Base-by-base conservation (phyloP, 2,113 vertebrate genomes). In the Aegypius monachus region DNA sequence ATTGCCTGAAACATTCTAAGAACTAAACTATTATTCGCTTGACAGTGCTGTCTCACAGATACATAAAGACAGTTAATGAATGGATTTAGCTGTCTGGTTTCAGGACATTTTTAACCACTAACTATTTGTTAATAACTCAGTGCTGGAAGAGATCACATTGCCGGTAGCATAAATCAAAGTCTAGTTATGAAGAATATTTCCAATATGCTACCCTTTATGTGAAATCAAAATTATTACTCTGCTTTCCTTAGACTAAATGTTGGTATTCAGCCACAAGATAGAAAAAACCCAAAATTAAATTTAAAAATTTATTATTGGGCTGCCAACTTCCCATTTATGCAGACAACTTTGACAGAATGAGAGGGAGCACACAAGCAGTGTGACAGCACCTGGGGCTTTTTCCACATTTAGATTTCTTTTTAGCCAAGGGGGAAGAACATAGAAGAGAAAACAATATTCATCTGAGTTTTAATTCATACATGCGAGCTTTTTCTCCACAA, bases 61-160 rank as follows among this genome's bases (percentile, higher is more conserved):
- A 63, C 38, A 65, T 93, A n/a, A 90, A 83, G 48, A 43, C 75
- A 29, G 6, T 67, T 89, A 94, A 81, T 52, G 56, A 87, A 86
- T 72, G 43, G 52, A 52, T 73, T 83, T 77, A 86, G 43, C 11
- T 96, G 43, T 81, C 62, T 91, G 63, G 55, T 92, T 89, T 90
- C 73, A 86, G 84, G 84, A 75, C 26, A 88, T 78, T 93, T 91
- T 91, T 82, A 95, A 85, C 77, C 32, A 86, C 65, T 90, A 36
- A 86, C 65, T 90, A 36, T 82, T 95, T 95, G n/a, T 47, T 94
- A 53, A 61, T 86, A 86, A 90, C 62, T 90, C 72, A 66, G 21
- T 78, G 12, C 75, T 91, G 55, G 84, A 87, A 78, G 53, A 65
- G 34, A 93, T 55, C 74, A 58, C n/a, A 52, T 77, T 95, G 75